These are phyloP conservation scores for Notolepis coatsorum DNA, from an alignment of 2,797 vertebrate species.

Conservation along the genomic window DNA sequence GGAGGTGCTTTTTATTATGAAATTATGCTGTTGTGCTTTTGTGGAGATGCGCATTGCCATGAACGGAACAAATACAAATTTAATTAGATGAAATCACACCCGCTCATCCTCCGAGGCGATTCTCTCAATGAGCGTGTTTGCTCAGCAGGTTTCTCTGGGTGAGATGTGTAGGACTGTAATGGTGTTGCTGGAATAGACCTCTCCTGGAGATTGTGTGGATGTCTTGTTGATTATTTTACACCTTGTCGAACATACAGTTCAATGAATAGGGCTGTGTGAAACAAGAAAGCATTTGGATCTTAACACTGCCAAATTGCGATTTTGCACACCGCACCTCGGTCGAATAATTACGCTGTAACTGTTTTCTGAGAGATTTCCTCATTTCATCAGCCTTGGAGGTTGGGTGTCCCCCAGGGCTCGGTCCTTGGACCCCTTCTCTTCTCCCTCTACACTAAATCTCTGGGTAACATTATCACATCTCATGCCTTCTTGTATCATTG, in stretches of 20 bases:
- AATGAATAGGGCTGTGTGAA: neutral
- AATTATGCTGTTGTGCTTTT: no score
- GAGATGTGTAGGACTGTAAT: conserved; percentile 13
- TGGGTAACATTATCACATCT: no score
- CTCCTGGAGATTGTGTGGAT: neutral
- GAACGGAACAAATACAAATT: no score
- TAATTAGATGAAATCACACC: conserved; percentile 1
- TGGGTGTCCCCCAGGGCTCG: no score
- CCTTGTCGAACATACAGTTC: no score
- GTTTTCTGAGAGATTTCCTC: conserved; percentile 20
- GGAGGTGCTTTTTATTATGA: no score
- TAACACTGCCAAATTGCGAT: conserved; percentile 27
- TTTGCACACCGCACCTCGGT: conserved; percentile 25
- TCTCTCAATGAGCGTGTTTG: conserved; percentile 1
- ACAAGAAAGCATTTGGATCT: conserved; percentile 13
- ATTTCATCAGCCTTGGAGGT: conserved; percentile 15
- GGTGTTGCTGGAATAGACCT: neutral
- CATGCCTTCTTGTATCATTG: no score
- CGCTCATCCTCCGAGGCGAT: neutral
- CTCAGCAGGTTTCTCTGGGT: conserved; percentile 31
- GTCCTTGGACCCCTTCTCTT: no score
- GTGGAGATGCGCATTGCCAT: no score
- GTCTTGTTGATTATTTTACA: neutral
- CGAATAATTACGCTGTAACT: conserved; percentile 12
- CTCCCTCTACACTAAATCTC: no score